Evolutionary conservation across 2,888 invertebrate genomes (phyloP).

Genomic region (Drosophila gaucha): DNA sequence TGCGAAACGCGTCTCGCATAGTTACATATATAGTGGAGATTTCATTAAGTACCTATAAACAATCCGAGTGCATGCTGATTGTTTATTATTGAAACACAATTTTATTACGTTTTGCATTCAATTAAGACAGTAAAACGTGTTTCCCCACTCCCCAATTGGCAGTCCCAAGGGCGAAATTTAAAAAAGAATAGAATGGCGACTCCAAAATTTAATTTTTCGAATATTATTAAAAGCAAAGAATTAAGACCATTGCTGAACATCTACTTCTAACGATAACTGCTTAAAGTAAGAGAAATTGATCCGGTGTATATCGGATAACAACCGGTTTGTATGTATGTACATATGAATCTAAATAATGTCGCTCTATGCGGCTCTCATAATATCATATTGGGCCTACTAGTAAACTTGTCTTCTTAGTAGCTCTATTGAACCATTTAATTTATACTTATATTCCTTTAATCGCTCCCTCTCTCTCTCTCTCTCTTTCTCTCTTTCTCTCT

Average conservation of each 20-base stretch:
- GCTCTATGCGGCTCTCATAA: too few species aligned
- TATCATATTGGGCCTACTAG: too few species aligned
- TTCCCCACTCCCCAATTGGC: not conserved
- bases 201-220: not conserved
- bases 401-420: too few species aligned
- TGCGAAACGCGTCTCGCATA: not conserved
- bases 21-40: conserved; percentile 1
- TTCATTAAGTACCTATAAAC: conserved; percentile 10
- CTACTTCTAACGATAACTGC: not conserved
- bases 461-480: not conserved
- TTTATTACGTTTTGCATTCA: conserved; percentile 1
- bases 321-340: too few species aligned
- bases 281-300: too few species aligned
- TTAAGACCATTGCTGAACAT: not conserved
- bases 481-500: not conserved
- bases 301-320: too few species aligned
- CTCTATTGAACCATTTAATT: too few species aligned
- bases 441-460: not conserved
- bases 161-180: not conserved
- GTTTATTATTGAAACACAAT: not conserved
- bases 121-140: not conserved
- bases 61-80: not conserved
- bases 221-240: not conserved
- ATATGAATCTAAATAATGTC: too few species aligned
- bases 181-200: not conserved